Percentiles rank a stretch among this genome's conserved stretches.
These are phyloP conservation scores for Tor tambroides DNA, from an alignment of 2,113 vertebrate species.

Conservation along the genomic window DNA sequence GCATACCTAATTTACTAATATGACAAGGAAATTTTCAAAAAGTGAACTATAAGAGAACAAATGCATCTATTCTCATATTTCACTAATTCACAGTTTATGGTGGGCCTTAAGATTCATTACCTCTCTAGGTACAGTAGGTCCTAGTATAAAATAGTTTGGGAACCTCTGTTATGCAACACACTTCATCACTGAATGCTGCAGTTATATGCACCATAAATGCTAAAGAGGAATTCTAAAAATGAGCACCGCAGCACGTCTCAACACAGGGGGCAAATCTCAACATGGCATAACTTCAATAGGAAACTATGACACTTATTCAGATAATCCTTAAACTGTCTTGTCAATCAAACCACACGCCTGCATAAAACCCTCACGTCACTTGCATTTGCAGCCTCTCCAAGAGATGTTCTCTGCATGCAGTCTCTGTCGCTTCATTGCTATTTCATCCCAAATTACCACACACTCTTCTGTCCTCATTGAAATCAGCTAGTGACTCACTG, in stretches of 20 bases:
- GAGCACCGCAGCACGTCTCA: not conserved
- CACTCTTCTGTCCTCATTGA: constrained; percentile 2
- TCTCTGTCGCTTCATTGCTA: not conserved
- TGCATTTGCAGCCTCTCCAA: constrained; percentile 25
- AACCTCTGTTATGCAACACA: not conserved
- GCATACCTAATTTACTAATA: not conserved
- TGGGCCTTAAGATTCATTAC: not conserved
- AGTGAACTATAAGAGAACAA: not conserved
- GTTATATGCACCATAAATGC: constrained; percentile 17
- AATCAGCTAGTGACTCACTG: constrained; percentile 32
- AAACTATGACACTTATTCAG: constrained; percentile 36
- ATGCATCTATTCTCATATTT: not conserved
- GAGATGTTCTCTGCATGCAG: constrained; percentile 35
- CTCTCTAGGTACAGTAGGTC: not conserved
- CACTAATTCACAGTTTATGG: too few species aligned
- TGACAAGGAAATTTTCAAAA: not conserved
- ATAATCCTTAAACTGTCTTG: constrained; percentile 30
- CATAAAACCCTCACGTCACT: constrained; percentile 10
- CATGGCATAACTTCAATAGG: constrained; percentile 11
- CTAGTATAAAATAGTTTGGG: not conserved
- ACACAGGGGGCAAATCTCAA: constrained; percentile 25
- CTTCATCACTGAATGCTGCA: constrained; percentile 20
- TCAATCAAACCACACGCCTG: constrained; percentile 10
- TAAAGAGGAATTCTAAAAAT: constrained; percentile 37
- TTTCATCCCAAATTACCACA: constrained; percentile 30